Conservation (phyloP, 1,140 invertebrate genomes). For the Cydia strobilella region DNA sequence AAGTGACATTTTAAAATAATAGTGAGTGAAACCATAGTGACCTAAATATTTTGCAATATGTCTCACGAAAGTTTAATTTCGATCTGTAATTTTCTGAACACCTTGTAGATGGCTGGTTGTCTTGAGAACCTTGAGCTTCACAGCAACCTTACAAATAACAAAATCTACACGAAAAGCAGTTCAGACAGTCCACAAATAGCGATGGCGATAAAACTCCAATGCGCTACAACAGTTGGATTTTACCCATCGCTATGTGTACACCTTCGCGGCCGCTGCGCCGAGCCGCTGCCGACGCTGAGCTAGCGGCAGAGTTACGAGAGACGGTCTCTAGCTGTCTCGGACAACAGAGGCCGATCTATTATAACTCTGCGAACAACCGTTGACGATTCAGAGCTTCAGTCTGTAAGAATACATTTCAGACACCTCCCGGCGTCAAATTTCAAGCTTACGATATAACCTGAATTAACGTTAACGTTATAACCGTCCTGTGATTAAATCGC, state of each 20-base stretch:
- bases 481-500: neutral
- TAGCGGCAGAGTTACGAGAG: conserved; percentile 53
- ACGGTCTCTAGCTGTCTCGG: conserved; percentile 50
- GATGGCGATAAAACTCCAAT: conserved; percentile 74
- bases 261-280: conserved; percentile 50
- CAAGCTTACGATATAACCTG: neutral
- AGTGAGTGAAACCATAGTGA: no score
- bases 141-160: conserved; percentile 36
- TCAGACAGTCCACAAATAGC: conserved; percentile 71
- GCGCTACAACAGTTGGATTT: conserved; percentile 68
- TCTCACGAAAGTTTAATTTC: no score
- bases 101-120: neutral
- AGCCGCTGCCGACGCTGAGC: conserved; percentile 46
- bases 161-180: conserved; percentile 44
- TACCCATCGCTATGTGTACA: conserved; percentile 72
- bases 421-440: neutral
- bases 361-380: conserved; percentile 50
- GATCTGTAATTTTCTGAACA: neutral
- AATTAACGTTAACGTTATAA: no score
- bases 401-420: conserved; percentile 18
- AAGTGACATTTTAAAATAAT: no score
- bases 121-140: conserved; percentile 17
- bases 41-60: no score
- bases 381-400: neutral
- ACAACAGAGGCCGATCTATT: conserved; percentile 61